phyloP scores from a whole-genome alignment of 2,888 invertebrate genomes.

The Tinea trinotella region DNA sequence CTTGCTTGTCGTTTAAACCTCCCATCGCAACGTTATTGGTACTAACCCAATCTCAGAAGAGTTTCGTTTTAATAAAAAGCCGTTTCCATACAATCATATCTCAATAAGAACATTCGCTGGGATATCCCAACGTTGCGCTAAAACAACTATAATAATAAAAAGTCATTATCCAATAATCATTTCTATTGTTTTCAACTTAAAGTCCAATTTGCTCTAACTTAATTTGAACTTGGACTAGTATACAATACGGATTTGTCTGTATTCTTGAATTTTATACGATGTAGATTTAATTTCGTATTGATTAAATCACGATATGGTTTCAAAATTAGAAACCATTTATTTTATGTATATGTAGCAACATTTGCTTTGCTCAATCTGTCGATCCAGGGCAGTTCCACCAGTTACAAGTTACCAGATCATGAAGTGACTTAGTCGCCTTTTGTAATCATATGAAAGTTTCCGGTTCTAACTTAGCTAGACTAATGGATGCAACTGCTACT shows the following conservation, averaged over 20 bases:
- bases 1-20: too few relatives aligned
- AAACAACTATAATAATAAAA: constrained; percentile 30
- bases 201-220: not conserved
- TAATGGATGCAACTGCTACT: too few relatives aligned
- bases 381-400: too few relatives aligned
- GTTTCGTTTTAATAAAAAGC: constrained; percentile 17
- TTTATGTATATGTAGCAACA: too few relatives aligned
- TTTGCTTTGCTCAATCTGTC: too few relatives aligned
- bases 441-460: too few relatives aligned
- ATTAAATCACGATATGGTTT: not conserved
- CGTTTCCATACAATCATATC: constrained; percentile 33
- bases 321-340: not conserved
- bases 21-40: too few relatives aligned
- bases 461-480: too few relatives aligned
- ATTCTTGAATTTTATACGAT: not conserved
- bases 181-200: not conserved
- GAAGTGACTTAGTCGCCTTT: too few relatives aligned
- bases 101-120: constrained; percentile 39
- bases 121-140: constrained; percentile 63
- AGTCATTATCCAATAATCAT: not conserved
- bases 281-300: not conserved
- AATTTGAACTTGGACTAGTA: not conserved
- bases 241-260: constrained; percentile 16
- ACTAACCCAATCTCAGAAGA: not conserved
- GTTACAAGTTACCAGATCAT: too few relatives aligned